Base-by-base conservation (phyloP, 2,797 vertebrate species). In the Sardinella longiceps region DNA sequence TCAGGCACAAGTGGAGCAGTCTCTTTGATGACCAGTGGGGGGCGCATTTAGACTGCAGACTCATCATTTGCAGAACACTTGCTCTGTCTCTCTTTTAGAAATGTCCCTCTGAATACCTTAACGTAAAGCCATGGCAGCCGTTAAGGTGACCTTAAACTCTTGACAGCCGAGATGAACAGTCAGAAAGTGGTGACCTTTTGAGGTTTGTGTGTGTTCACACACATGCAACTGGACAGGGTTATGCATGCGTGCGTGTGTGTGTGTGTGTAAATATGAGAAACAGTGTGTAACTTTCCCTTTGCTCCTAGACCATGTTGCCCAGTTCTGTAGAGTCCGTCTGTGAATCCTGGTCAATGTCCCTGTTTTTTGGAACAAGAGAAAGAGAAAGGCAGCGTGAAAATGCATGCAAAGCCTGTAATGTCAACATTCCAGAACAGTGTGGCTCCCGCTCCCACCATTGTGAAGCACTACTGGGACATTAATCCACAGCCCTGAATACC, bases 251-350 rank as follows among this genome's bases (percentile, higher is more conserved):
- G 37, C 9, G 18, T 9, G 23, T 39, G 70, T 77, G 39, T 20
- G 37, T 77, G 12, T 39, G 53, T 74, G 66, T 45, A 45, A 2
- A 45, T 45, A 48, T 43, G 70, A 39, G 37, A 77, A 77, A 77
- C 37, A 43, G 70, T 77, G 37, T 39, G 70, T 77, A 43, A 77
- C 20, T 43, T 77, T 77, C 70, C 70, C 18, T 77, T 77, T 77
- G 70, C 43, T n/a, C 60, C 85, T 94, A 95, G 88, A 91, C 91
- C 10, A 80, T 95, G 87, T 93, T 96, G 88, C 87, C 91, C 30
- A 92, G 90, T 20, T 90, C 95, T 88, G 95, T 96, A 84, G 94
- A 95, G 91, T 97, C 96, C 0, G 95, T 96, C 45, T 98, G 96
- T 0, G 96, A 96, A 86, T 96, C 96, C 0, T 85, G 66, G 81